phyloP scores from a whole-genome alignment of 2,113 vertebrate genomes.

The Psilopsiagon aurifrons region DNA sequence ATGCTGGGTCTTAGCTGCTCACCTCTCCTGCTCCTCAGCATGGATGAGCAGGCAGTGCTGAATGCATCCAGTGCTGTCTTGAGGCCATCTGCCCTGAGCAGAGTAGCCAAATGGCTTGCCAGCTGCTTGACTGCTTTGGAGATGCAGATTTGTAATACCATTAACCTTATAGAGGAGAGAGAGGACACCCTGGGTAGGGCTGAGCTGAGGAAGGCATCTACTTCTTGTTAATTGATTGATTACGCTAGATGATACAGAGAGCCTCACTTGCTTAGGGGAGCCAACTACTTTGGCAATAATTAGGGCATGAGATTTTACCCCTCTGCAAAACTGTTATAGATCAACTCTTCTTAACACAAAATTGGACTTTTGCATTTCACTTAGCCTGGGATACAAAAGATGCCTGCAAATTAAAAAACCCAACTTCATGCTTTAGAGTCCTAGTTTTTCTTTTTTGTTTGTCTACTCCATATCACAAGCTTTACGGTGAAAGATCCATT shows the following conservation, averaged over 20 bases:
- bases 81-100: neutral
- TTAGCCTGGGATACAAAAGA: neutral
- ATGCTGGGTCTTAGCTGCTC: neutral
- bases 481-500: neutral
- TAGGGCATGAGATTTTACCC: neutral
- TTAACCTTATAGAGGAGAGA: neutral
- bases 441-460: neutral
- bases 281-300: neutral
- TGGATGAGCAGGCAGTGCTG: neutral
- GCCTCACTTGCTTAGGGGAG: neutral
- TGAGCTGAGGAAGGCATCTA: neutral
- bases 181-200: neutral
- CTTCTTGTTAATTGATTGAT: neutral
- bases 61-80: neutral
- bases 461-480: neutral
- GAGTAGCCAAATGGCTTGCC: neutral
- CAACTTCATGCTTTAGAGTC: neutral
- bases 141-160: neutral
- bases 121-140: neutral
- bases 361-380: neutral
- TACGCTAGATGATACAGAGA: neutral
- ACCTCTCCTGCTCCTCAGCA: neutral
- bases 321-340: neutral
- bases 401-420: neutral
- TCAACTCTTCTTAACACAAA: neutral